Base-by-base conservation (phyloP, 2,797 vertebrate species). In the Acipenser oxyrinchus region DNA sequence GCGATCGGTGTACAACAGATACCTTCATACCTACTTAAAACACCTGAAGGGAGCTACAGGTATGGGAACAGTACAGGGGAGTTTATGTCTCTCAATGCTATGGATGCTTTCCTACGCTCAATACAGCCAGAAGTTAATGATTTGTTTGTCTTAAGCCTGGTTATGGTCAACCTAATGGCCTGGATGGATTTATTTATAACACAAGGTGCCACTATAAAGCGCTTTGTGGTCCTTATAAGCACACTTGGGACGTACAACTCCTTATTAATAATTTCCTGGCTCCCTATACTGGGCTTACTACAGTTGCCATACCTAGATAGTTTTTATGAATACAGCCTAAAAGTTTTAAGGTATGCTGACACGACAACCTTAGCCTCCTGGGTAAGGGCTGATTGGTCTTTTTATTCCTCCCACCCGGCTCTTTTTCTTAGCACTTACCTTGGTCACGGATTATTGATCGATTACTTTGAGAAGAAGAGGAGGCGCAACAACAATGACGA, bases 151-250 rank as follows among this genome's bases (percentile, higher is more conserved):
- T 86, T 99, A 68, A 99, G 96, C 78, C 81, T 99, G 76, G 94
- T 98, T 68, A 87, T 98, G 74, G 94, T 99, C 75, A 99, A 99
- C 77, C 78, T 98, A 60, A 92, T 98, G 92, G 95, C 96, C 68
- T 99, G 96, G 96, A 95, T 99, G 95, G 96, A 99, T 85, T 88
- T 99, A 71, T 99, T 99, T 75, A 95, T 99, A 67, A 99, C 96
- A n/a, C 93, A 98, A 75, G 96, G 96, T 15, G 96, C 94, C 49
- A 97, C 95, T 37, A 93, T 99, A 75, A 99, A 99, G 78, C 89
- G 96, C 65, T 99, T 99, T 77, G 95, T 98, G 64, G 93, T 98
- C 78, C 91, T 99, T 55, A 99, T 99, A 77, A 94, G 96, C 88
- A 98, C 96, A 68, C 88, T 99, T 77, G 96, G 96, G 80, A 97